These are phyloP conservation scores for Muscicapa adusta DNA, from an alignment of 2,113 vertebrate species.

Conservation along the genomic window DNA sequence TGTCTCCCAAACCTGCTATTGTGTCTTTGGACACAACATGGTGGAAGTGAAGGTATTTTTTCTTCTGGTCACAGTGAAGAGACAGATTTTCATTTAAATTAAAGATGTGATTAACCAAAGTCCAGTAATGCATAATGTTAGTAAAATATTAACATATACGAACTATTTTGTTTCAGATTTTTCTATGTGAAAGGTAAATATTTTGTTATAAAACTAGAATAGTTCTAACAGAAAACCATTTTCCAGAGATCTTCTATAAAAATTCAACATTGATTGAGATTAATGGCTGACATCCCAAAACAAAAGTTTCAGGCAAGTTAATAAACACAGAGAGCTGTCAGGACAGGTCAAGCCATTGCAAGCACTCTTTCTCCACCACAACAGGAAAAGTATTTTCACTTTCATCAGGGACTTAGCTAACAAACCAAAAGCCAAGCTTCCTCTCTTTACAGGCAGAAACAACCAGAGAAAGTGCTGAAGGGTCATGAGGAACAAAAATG, in stretches of 20 bases:
- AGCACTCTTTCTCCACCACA: neutral
- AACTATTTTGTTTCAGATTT: neutral
- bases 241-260: neutral
- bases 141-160: neutral
- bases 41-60: constrained; percentile 57
- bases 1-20: constrained; percentile 53
- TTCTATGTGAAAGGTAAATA: neutral
- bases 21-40: constrained; percentile 59
- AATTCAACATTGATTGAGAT: neutral
- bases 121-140: constrained; percentile 3
- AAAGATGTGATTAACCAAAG: constrained; percentile 52
- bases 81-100: constrained; percentile 53
- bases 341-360: neutral
- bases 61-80: constrained; percentile 55
- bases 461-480: neutral
- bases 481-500: neutral
- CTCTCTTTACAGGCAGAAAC: neutral
- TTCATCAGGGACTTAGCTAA: neutral
- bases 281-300: neutral
- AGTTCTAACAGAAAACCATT: neutral
- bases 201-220: neutral
- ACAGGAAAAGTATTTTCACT: neutral
- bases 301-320: neutral
- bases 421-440: neutral
- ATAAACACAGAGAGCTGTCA: neutral